phyloP scores from a whole-genome alignment of 2,113 vertebrate species.

The Seriola quinqueradiata region DNA sequence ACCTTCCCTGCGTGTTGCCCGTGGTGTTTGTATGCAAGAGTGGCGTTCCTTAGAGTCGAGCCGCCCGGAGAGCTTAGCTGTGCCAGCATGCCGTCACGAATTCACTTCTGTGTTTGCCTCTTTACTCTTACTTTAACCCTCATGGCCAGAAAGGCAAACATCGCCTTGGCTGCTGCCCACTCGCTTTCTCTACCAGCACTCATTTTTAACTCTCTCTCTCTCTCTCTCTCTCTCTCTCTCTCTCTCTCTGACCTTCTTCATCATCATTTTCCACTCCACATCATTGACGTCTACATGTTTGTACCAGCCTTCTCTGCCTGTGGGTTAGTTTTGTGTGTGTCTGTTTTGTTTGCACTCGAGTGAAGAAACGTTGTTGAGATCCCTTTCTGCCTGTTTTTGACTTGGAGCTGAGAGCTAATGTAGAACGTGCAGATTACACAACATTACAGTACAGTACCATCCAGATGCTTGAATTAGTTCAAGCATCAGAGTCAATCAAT shows the following conservation, averaged over 20 bases:
- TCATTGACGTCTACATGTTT: neutral
- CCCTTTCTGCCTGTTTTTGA: neutral
- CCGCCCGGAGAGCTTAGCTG: constrained; percentile 19
- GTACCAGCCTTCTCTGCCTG: neutral
- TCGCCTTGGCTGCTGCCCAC: constrained; percentile 47
- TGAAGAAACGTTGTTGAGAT: neutral
- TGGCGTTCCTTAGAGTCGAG: neutral
- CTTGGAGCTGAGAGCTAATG: neutral
- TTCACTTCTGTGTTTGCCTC: constrained; percentile 35
- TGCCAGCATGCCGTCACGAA: constrained; percentile 40
- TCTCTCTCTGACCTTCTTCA: constrained; percentile 17
- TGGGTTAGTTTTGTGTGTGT: neutral
- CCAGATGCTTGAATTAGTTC: too few species aligned
- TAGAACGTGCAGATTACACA: neutral
- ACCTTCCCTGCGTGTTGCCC: neutral
- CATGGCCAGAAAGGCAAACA: constrained; percentile 39
- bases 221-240: neutral
- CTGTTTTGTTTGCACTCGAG: neutral
- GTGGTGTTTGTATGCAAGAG: neutral
- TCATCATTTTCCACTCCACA: constrained; percentile 18
- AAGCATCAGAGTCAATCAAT: too few species aligned
- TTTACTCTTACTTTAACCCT: constrained; percentile 40
- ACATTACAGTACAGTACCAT: too few species aligned
- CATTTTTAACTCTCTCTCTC: neutral
- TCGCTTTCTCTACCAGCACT: constrained; percentile 30